Evolutionary conservation across 2,113 vertebrate species (phyloP), one percentile per base, ranked within the genome.

Genomic region (Hippocampus guttulatus): DNA sequence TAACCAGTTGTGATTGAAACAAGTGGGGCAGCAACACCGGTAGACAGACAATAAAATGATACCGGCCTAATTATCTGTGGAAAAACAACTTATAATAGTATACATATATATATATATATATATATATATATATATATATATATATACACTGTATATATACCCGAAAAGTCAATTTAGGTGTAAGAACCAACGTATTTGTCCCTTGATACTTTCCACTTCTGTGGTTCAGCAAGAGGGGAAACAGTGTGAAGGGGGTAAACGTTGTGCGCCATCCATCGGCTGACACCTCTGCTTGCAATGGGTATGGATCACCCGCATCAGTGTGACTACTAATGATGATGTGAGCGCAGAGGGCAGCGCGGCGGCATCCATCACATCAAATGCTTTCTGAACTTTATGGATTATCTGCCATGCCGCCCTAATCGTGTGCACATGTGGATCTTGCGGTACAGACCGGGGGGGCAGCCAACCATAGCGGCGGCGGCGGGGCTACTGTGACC

Each of bases 391-490:
- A 82, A 68, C 77, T 84, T 79, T 85, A 88, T 84, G 84, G 85
- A 89, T 89, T 79, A 77, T 83, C 75, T 63, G 69, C 73, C 73
- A 64, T 75, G 3, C 49, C 5, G 27, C 65, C 54, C 63, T 86
- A 87, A 89, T 88, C 78, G 67, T 67, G 87, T 80, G 73, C 85
- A 81, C 77, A 64, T 85, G 85, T 75, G 75, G 71, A 69, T 64
- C 69, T 68, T 30, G 67, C 73, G 14, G 79, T 71, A 75, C 60
- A 45, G 74, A 5, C 52, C 40, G 43, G 68, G 20, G 1, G 33
- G 16, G 75, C 69, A 15, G 76, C 70, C 78, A 79, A 41, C 67
- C 12, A 20, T 43, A 45, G 72, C 57, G 67, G 72, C 5, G 64
- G 84, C 70, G 73, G 33, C 33, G 5, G 5, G 33, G 80, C 88